These are phyloP conservation scores for Cantharis rufa DNA, from an alignment of 2,888 invertebrate genomes.

Conservation along the genomic window DNA sequence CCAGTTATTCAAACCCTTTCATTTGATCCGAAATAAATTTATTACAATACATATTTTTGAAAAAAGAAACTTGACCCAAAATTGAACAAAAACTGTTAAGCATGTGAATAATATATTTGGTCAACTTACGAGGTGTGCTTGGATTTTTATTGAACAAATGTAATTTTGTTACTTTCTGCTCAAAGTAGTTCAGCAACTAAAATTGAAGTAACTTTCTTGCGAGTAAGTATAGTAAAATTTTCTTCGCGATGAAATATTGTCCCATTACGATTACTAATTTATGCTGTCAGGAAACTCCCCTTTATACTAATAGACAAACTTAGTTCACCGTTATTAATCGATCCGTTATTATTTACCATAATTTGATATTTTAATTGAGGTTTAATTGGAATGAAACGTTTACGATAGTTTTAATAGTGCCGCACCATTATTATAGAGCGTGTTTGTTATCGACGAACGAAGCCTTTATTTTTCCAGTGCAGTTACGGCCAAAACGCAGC, in stretches of 20 bases:
- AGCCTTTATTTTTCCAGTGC: background rate
- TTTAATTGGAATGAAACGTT: background rate
- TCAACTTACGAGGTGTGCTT: background rate
- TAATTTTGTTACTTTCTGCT: background rate
- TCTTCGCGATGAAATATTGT: background rate
- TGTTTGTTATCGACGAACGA: background rate
- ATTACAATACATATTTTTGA: background rate
- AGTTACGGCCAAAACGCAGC: background rate
- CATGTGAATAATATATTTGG: background rate
- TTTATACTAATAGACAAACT: background rate
- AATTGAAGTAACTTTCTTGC: background rate
- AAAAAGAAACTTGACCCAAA: background rate
- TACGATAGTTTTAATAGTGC: background rate
- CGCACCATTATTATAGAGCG: background rate
- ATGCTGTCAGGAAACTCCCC: background rate
- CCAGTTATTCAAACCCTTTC: background rate
- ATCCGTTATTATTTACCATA: background rate
- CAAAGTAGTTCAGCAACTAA: background rate
- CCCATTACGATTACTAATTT: background rate
- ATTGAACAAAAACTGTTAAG: background rate
- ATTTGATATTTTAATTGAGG: background rate
- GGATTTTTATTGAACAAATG: background rate
- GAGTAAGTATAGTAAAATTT: background rate
- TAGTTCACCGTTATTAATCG: background rate
- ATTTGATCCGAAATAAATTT: background rate